Base-by-base conservation (phyloP, 2,113 vertebrate species). In the Zeus faber region DNA sequence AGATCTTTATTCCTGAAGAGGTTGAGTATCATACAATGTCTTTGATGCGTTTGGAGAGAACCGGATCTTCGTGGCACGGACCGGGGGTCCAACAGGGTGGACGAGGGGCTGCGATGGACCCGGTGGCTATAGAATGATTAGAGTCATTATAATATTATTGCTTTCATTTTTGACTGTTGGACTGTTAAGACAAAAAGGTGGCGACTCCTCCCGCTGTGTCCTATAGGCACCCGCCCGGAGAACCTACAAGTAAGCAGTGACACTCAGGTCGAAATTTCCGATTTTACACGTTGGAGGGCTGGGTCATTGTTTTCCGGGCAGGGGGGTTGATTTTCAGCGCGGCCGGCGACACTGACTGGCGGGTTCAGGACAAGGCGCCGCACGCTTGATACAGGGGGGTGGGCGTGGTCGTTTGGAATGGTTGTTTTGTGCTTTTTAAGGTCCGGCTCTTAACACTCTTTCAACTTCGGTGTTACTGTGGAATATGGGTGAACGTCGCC, bases 1-100 rank as follows among this genome's bases (percentile, higher is more conserved):
- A 79, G 59, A 81, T 83, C 71, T 87, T 87, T 84, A 87, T 87
- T 87, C 85, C 83, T 84, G 83, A 85, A 87, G 59, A 84, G 68
- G 62, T 63, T 65, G 64, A 71, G 71, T 80, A 85, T 79, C 78
- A 80, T 80, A 87, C 85, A 87, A 78, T 75, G 62, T 80, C 69
- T 81, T 54, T 54, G 70, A 82, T 77, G 73, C 71, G 76, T 76
- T 86, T 67, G 7, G 58, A 72, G 79, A 72, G 62, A 82, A 81
- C 67, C 74, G 70, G 72, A 75, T 18, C 73, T 79, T 78, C 29
- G 76, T 82, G 83, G 69, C 70, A 80, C 81, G 50, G 57, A 76
- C 58, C n/a, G n/a, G n/a, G n/a, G n/a, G n/a, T n/a, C n/a, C 70
- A 79, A 85, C 74, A 81, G 59, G 72, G 70, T 63, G 67, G 64